Conservation (phyloP, 2,888 invertebrate genomes). For the Cylloceria caligata region DNA sequence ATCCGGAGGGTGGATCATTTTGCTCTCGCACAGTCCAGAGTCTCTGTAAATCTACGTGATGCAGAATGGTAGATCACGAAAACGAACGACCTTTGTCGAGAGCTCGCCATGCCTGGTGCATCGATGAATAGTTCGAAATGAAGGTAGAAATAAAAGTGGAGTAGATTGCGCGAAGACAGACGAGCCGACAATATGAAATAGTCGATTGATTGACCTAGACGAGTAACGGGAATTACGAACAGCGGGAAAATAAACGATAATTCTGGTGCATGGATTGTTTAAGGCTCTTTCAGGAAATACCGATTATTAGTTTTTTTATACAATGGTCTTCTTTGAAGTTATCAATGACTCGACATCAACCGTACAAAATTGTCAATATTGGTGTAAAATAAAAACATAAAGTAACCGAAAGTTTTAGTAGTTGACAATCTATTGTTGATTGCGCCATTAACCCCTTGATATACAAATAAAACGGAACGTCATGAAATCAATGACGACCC, state of each 20-base stretch:
- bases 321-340: too few relatives aligned
- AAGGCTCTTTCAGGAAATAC: background rate
- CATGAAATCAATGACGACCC: too few relatives aligned
- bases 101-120: conserved; percentile 14
- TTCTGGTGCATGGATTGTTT: background rate
- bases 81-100: conserved; percentile 27
- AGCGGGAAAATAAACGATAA: background rate
- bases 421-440: too few relatives aligned
- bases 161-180: conserved; percentile 15
- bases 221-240: background rate
- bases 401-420: too few relatives aligned
- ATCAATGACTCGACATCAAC: too few relatives aligned
- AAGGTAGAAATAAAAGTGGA: conserved; percentile 26
- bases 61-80: background rate
- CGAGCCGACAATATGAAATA: conserved; percentile 8
- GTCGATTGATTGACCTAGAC: conserved; percentile 24
- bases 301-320: too few relatives aligned
- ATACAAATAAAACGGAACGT: too few relatives aligned
- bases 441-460: too few relatives aligned
- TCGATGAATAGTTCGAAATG: conserved; percentile 44
- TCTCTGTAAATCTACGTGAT: conserved; percentile 10
- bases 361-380: too few relatives aligned
- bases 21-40: conserved; percentile 15
- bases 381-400: too few relatives aligned
- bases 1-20: conserved; percentile 56